Base-by-base conservation (phyloP, 1,140 invertebrate species). In the Drosophila elegans region DNA sequence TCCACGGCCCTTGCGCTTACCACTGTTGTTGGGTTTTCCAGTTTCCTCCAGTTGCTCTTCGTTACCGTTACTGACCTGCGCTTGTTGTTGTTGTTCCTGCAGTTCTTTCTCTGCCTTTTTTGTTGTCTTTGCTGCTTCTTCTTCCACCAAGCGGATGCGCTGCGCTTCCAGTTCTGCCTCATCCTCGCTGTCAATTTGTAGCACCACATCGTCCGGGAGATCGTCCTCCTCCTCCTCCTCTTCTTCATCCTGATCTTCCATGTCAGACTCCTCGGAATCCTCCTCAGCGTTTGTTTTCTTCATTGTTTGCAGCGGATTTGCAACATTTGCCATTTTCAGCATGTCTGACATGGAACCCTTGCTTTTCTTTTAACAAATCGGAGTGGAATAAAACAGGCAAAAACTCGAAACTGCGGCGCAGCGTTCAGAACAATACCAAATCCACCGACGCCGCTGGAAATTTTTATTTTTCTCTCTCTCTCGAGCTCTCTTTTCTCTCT, bases 131-230 rank as follows among this genome's bases (percentile, higher is more conserved):
- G 67, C 78, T 42, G 79, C 83, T 48, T 78, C 81, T 42, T 84
- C 79, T 48, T 76, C 36, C 46, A 64, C 86, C 53, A 91, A 76
- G 11, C 83, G 78, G 57, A 91, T 91, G 56, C 90, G 86, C 60
- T 91, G 90, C 4, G 90, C 86, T 48, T 91, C 90, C 56, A 91
- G 38, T 46, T 91, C 90, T 5, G 90, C 90, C 78, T 91, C 90
- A 42, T 91, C 90, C 54, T 91, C 90, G 48, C 90, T 91, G 51
- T 91, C 91, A 21, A 91, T 91, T 57, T 84, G 89, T 11, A 91
- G 48, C 9, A 68, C 60, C 39, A 90, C 84, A 77, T 88, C 80
- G 34, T 69, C 80, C 21, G 63, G 54, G 9, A 69, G 52, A 69
- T 89, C 85, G 11, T 69, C 85, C 59, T 80, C 78, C 16, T 55